Conservation (phyloP, 2,888 invertebrate species). For the Colletes collaris region DNA sequence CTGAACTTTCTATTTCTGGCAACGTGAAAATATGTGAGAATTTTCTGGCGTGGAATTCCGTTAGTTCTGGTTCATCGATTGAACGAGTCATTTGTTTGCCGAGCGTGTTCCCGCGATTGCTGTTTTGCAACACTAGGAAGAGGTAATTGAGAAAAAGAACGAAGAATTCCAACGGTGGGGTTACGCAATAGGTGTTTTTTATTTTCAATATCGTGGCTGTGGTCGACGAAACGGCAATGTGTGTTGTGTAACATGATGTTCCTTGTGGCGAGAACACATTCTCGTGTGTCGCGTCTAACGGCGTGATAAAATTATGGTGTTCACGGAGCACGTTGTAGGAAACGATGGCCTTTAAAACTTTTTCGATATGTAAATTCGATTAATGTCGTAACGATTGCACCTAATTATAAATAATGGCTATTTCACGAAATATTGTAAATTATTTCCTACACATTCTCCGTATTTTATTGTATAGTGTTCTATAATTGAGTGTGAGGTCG, state of each 20-base stretch:
- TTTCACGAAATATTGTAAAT: no score
- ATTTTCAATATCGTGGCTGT: not conserved
- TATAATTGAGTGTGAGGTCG: no score
- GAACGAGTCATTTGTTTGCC: slow-evolving; percentile 25
- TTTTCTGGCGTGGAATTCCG: not conserved
- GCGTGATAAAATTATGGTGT: slow-evolving; percentile 12
- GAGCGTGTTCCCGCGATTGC: slow-evolving; percentile 2
- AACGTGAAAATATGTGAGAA: slow-evolving; percentile 6
- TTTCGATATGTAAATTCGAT: no score
- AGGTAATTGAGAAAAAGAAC: slow-evolving; percentile 2
- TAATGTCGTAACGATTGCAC: no score
- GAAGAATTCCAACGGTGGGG: not conserved
- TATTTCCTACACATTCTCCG: no score
- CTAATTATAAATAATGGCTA: no score
- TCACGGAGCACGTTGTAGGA: not conserved
- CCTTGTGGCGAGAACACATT: not conserved
- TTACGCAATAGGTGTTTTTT: slow-evolving; percentile 2
- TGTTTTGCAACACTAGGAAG: slow-evolving; percentile 19
- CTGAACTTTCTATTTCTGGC: no score
- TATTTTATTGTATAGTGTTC: no score
- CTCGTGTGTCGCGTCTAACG: slow-evolving; percentile 15
- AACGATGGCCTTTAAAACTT: slow-evolving; percentile 1
- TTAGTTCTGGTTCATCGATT: slow-evolving; percentile 18
- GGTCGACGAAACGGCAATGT: slow-evolving; percentile 14
- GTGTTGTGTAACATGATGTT: slow-evolving; percentile 29